These are phyloP conservation scores for Characodon lateralis DNA, from an alignment of 2,797 vertebrate species.

Conservation along the genomic window DNA sequence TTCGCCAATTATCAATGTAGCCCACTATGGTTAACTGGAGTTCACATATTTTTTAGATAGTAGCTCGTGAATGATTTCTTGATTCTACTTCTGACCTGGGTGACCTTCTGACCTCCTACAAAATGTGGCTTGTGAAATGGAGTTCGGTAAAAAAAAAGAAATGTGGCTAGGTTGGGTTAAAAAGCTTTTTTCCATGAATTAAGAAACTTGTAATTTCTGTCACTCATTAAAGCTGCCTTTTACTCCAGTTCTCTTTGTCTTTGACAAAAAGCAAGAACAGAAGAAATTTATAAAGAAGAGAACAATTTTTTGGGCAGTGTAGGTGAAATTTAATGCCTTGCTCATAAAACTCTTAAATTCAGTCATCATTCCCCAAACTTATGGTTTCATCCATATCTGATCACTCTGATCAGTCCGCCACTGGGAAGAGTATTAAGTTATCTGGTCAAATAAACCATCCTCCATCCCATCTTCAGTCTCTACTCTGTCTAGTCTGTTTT, in stretches of 20 bases:
- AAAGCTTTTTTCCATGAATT: not conserved
- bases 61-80: not conserved
- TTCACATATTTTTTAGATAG: not conserved
- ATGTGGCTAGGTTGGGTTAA: not conserved
- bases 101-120: too few relatives aligned
- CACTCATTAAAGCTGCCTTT: not conserved
- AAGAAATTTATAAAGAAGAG: not conserved
- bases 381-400: not conserved
- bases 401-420: too few relatives aligned
- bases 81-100: not conserved
- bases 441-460: not conserved
- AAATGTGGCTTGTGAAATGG: not conserved
- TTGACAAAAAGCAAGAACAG: not conserved
- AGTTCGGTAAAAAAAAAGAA: not conserved
- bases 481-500: not conserved
- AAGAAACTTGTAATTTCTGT: not conserved
- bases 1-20: too few relatives aligned
- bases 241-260: not conserved
- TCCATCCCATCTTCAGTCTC: not conserved
- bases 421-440: not conserved
- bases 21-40: not conserved
- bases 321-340: not conserved
- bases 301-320: not conserved
- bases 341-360: not conserved
- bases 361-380: not conserved